A percentile compares a stretch with the other conserved stretches of the same genome.
Evolutionary conservation across 2,888 invertebrate species (phyloP).

Genomic region (Chrysopilus asiliformis): DNA sequence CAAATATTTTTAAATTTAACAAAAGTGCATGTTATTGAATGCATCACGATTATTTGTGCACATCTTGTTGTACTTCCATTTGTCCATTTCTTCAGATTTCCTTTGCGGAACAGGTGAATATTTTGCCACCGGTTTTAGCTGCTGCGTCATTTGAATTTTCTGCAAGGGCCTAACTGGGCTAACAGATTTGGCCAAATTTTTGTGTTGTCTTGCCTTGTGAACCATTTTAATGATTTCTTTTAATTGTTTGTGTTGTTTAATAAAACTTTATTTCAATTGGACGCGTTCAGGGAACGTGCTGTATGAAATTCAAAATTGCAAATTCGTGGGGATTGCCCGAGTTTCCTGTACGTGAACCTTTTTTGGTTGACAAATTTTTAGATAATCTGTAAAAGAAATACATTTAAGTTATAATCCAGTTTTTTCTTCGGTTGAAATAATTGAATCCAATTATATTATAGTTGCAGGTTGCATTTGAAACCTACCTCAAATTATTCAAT

Average conservation of each 20-base stretch:
- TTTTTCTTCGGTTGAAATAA: too few species aligned
- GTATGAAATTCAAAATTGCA: conserved; percentile 31
- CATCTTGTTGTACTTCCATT: conserved; percentile 34
- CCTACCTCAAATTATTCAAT: conserved; percentile 31
- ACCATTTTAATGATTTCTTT: conserved; percentile 10
- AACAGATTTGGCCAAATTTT: conserved; percentile 9
- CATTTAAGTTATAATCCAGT: not conserved
- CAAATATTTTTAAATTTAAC: conserved; percentile 18
- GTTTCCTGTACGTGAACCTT: conserved; percentile 35
- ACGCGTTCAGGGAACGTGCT: conserved; percentile 34
- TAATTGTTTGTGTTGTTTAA: too few species aligned
- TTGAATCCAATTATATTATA: too few species aligned
- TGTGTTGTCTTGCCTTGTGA: conserved; percentile 11
- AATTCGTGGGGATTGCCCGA: conserved; percentile 34
- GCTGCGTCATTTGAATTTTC: not conserved
- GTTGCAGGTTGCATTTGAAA: conserved; percentile 2
- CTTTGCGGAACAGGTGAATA: conserved; percentile 5
- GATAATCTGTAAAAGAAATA: conserved; percentile 22
- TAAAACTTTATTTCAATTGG: too few species aligned
- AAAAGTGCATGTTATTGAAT: conserved; percentile 32
- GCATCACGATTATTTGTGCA: conserved; percentile 28
- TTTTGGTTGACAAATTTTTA: conserved; percentile 28
- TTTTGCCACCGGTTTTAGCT: conserved; percentile 16
- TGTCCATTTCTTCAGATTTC: conserved; percentile 18
- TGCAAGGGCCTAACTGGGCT: conserved; percentile 10